These are phyloP conservation scores for Plestiodon gilberti DNA, from an alignment of 2,113 vertebrate species.

Conservation along the genomic window DNA sequence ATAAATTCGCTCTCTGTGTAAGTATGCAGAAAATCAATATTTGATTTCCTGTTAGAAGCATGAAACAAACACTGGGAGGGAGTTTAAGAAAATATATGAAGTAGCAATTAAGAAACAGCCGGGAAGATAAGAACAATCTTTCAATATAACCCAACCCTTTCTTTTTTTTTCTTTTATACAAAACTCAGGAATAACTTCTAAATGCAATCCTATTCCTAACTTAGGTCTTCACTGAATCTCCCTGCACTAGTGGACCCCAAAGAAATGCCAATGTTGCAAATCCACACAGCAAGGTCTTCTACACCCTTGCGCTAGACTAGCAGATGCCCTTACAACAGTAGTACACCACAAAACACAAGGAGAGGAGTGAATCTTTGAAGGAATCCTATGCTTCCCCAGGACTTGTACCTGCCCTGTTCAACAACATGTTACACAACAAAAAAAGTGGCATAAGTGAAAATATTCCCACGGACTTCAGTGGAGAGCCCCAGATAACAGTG, in stretches of 20 bases:
- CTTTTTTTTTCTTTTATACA: neutral
- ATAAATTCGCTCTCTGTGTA: neutral
- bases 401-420: neutral
- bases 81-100: constrained; percentile 23
- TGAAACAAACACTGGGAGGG: neutral
- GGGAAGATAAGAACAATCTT: neutral
- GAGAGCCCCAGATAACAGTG: neutral
- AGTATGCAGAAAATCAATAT: constrained; percentile 29
- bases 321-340: too few relatives aligned
- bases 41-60: constrained; percentile 21
- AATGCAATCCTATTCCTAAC: neutral
- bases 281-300: too few relatives aligned
- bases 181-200: neutral
- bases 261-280: too few relatives aligned
- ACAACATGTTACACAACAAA: neutral
- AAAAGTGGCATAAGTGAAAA: neutral
- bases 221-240: neutral
- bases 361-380: neutral
- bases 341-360: neutral
- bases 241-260: neutral
- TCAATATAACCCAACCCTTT: neutral
- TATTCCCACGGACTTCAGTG: neutral
- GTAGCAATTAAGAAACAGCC: neutral
- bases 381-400: neutral
- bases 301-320: too few relatives aligned